Base-by-base conservation (phyloP, 2,113 vertebrate species). In the Pomatorhinus ruficollis region DNA sequence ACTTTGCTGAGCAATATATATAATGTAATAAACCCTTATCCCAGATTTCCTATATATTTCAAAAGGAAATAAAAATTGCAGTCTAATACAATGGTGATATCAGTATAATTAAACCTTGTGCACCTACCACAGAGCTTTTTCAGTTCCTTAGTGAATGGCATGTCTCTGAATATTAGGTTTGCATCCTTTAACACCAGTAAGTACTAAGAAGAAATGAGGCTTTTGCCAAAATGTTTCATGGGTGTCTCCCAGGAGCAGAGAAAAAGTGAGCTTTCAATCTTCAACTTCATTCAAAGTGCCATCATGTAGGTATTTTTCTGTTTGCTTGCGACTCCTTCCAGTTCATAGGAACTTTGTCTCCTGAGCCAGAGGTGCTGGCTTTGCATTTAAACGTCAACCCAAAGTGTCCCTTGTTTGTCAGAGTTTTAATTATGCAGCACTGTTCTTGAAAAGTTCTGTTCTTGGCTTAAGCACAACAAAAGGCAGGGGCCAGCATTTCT, bases 101-200 rank as follows among this genome's bases (percentile, higher is more conserved):
- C 12, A 9, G 12, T 44, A 31, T 13, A 40, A 14, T 39, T 25
- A n/a, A 87, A 76, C 2, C 21, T 47, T 83, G 35, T 70, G 30
- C 56, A 39, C 35, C 30, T 63, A 50, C 6, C 33, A 10, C n/a
- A 14, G 3, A 12, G 16, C 6, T 68, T 90, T 89, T 52, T 45
- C 40, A 56, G 17, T 53, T 21, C 7, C 1, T 35, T 45, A 59
- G 12, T 40, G 21, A 45, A 53, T 49, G 22, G 2, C 2, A 0
- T 61, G 37, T 56, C 50, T 84, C 54, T 87, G 60, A 74, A 59
- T 14, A 33, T 5, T 7, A 59, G 35, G 14, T 22, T 80, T 87
- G 24, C 54, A 60, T 35, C 33, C 33, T 79, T 78, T 82, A 72
- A 40, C 8, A 79, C 5, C 15, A 68, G 35, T 12, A 13, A 68